Conservation (phyloP, 1,140 invertebrate genomes). For the Schlechtendalia chinensis region DNA sequence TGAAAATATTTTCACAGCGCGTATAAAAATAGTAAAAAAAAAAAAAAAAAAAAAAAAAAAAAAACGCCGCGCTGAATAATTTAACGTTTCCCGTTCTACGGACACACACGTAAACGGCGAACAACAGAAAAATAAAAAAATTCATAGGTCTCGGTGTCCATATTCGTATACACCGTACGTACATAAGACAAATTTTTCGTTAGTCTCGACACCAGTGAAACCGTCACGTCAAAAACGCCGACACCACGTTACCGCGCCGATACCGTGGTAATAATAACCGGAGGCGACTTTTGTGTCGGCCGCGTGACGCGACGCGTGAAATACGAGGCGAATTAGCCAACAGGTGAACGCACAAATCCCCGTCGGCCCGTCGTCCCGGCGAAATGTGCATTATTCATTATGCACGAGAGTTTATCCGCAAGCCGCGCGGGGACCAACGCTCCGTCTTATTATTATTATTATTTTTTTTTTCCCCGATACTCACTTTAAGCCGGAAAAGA, state of each 20-base stretch:
- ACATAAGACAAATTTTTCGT: too few relatives aligned
- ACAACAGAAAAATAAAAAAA: too few relatives aligned
- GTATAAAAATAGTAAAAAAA: too few relatives aligned
- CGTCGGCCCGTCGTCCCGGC: not conserved
- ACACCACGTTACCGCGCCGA: not conserved
- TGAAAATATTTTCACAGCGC: too few relatives aligned
- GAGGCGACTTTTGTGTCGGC: not conserved
- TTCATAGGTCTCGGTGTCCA: too few relatives aligned
- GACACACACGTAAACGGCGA: too few relatives aligned
- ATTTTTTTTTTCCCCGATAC: too few relatives aligned
- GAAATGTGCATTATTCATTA: constrained; percentile 4
- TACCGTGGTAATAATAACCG: not conserved
- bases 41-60: too few relatives aligned
- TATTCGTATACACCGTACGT: too few relatives aligned
- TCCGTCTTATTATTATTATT: not conserved
- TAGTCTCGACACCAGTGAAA: not conserved
- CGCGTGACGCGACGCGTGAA: not conserved
- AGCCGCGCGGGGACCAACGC: not conserved
- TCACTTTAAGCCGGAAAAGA: too few relatives aligned
- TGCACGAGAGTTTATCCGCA: not conserved
- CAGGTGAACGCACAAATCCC: not conserved
- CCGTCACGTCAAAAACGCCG: not conserved
- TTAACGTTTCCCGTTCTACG: too few relatives aligned
- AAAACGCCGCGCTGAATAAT: too few relatives aligned
- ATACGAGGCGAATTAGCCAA: not conserved